Evolutionary conservation across 2,113 vertebrate genomes (phyloP).

Genomic region (Sylvia atricapilla): DNA sequence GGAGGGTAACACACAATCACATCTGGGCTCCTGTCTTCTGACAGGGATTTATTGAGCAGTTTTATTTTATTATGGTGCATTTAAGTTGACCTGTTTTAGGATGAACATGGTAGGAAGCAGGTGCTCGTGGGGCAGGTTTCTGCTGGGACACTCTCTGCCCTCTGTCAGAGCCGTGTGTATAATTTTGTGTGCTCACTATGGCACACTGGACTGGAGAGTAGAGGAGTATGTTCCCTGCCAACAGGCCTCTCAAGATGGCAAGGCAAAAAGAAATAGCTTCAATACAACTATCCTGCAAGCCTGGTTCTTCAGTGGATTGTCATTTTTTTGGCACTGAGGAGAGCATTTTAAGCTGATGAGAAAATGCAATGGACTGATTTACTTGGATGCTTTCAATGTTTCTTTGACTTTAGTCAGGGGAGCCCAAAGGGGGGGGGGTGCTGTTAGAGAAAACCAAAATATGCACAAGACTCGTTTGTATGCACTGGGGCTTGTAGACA

Average conservation of each 20-base stretch:
- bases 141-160: neutral
- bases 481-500: constrained; percentile 34
- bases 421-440: neutral
- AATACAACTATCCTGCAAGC: neutral
- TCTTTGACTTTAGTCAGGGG: constrained; percentile 48
- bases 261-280: constrained; percentile 32
- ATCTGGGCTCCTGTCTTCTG: neutral
- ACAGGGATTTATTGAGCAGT: neutral
- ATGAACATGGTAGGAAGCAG: neutral
- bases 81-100: neutral
- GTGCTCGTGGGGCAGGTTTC: neutral
- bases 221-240: neutral
- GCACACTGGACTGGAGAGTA: neutral
- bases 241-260: neutral
- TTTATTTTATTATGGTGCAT: neutral
- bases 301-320: constrained; percentile 17
- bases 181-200: neutral
- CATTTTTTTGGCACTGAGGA: constrained; percentile 32
- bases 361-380: constrained; percentile 53
- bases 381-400: constrained; percentile 53
- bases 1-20: neutral
- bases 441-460: constrained; percentile 20
- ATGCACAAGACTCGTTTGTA: constrained; percentile 35
- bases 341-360: constrained; percentile 49
- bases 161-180: neutral